phyloP scores from a whole-genome alignment of 2,113 vertebrate genomes.

The Corydoras sp. region DNA sequence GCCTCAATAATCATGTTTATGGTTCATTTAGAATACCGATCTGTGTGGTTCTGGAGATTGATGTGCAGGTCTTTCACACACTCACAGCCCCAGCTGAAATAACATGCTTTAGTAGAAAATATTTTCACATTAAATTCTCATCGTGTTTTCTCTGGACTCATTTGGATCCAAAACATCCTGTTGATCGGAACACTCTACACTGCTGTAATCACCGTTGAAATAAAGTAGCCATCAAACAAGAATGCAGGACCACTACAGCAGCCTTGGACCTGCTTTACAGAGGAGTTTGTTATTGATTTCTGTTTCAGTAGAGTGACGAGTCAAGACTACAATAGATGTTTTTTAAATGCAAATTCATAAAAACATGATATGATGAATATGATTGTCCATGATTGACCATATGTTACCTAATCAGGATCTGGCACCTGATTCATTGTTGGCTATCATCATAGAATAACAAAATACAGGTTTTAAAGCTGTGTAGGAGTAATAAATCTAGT shows the following conservation, averaged over 20 bases:
- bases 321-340: no score
- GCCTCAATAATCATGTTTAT: slow-evolving; percentile 9
- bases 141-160: slow-evolving; percentile 2
- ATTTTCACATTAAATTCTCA: slow-evolving; percentile 22
- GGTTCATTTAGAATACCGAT: slow-evolving; percentile 14
- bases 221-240: slow-evolving; percentile 15
- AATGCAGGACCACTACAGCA: slow-evolving; percentile 5
- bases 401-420: no score
- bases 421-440: no score
- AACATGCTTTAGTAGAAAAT: slow-evolving; percentile 31
- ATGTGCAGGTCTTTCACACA: slow-evolving; percentile 34
- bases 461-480: no score
- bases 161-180: slow-evolving; percentile 38
- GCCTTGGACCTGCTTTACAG: slow-evolving; percentile 2
- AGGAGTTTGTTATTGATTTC: not conserved
- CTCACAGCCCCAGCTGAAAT: slow-evolving; percentile 35
- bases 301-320: no score
- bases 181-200: slow-evolving; percentile 21
- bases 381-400: not conserved
- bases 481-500: no score
- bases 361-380: slow-evolving; percentile 9
- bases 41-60: slow-evolving; percentile 17
- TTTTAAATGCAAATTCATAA: no score
- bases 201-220: slow-evolving; percentile 1
- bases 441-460: no score